Evolutionary conservation across 2,888 invertebrate genomes (phyloP), one percentile per base, ranked within the genome.

Genomic region (Aspidapion aeneum): DNA sequence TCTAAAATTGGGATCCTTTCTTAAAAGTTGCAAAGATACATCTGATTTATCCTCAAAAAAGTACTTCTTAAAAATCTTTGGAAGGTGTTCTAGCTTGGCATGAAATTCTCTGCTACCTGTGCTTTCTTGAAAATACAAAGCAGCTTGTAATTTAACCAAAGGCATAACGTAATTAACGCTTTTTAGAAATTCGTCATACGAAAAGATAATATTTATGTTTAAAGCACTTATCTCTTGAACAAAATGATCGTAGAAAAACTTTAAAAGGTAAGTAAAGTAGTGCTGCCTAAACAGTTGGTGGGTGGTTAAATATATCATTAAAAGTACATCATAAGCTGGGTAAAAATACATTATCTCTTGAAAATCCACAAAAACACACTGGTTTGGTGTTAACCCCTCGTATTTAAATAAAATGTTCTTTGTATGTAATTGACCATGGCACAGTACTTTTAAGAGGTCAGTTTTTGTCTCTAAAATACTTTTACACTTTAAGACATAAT

Each of bases 391-490:
- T 17, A 56, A 50, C 12, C 61, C 59, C 49, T 65, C 66, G 56
- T 68, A 68, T 19, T 65, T 68, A 57, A 64, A 68, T 20, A 68
- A 52, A 16, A 68, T 48, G 55, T 68, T 67, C 55, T 64, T 65
- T 3, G 66, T 59, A 22, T 61, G 59, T 7, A 67, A 51, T 61
- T 68, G 57, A 1, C 67, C 67, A 56, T 68, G 68, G 18, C 65
- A 64, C 35, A 68, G 9, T 1, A 68, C 67, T 21, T 64, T 65
- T 1, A 63, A 51, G 54, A 58, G 64, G 54, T 63, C 65, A 17
- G 59, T 63, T 58, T 65, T 63, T 55, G 54, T 20, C 35, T 66
- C 60, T 35, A 67, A 55, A 21, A 61, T 58, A n/a, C 62, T 62
- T 17, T 57, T 62, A 18, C 58, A 52, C n/a, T 59, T 58, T 50